Base-by-base conservation (phyloP, 2,113 vertebrate genomes). In the Syngnathus floridae region DNA sequence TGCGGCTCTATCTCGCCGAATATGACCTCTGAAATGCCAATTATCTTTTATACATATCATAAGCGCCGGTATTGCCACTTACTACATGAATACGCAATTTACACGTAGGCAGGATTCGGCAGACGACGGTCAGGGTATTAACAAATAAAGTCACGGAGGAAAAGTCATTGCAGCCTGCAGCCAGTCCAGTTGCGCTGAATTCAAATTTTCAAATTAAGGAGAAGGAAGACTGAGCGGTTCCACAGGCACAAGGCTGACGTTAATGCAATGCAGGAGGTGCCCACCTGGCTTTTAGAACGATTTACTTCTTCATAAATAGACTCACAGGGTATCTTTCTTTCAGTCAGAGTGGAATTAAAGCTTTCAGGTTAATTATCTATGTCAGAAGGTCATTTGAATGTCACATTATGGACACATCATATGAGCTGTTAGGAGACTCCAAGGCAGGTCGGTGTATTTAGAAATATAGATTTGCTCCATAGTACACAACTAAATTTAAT, bases 231-330 rank as follows among this genome's bases (percentile, higher is more conserved):
- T 40, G 57, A 40, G 36, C 13, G 40, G 19, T n/a, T 40, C 12
- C 57, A 54, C 11, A 40, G 57, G 37, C 57, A 60, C 57, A 21
- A 21, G 40, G 21, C 57, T 41, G 3, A 21, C 21, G 19, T 60
- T 19, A 60, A 60, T 40, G 40, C 19, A 60, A 41, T 38, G 26
- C 26, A 31, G 26, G 26, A 60, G n/a, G 19, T 14, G 26, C 57
- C 57, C 36, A 12, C 4, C 37, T 60, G 57, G 19, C 37, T 60
- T 60, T 60, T 21, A 40, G 10, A 60, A 40, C 7, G 10, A 5
- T 60, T 40, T 60, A 60, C 57, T 1, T 60, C 57, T 41, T 60
- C 36, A 60, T 60, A 13, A 60, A 60, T 37, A 59, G n/a, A 51
- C 56, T 58, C 11, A 1, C 57, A 59, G 16, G 4, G 9, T 21